Evolutionary conservation across 1,140 invertebrate genomes (phyloP).

Genomic region (Pseudachorutes palmiensis): DNA sequence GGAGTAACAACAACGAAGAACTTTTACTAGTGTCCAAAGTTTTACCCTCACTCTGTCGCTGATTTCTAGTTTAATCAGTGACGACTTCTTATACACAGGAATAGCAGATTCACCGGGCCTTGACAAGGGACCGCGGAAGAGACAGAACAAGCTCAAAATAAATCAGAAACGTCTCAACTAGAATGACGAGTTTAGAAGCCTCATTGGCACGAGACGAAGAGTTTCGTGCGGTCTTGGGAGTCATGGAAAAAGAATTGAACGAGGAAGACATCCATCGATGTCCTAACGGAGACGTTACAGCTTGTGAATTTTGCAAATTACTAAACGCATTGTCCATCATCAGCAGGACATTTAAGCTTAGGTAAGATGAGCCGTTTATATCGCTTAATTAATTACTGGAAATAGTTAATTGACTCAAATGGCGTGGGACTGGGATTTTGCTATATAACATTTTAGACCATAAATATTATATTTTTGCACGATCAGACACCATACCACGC

Average conservation of each 20-base stretch:
- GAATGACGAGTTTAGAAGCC: no score
- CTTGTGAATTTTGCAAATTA: constrained; percentile 37
- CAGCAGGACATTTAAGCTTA: constrained; percentile 29
- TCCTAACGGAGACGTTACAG: constrained; percentile 34
- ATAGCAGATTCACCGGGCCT: no score
- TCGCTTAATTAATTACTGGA: neutral
- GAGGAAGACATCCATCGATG: constrained; percentile 28
- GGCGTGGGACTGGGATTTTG: neutral
- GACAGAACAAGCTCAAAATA: no score
- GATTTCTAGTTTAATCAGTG: no score
- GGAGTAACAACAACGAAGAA: no score
- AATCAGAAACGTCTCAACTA: no score
- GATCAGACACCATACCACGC: neutral
- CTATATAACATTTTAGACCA: neutral
- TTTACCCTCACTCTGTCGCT: no score
- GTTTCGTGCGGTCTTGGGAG: no score
- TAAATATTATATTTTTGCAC: neutral
- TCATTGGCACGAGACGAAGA: no score
- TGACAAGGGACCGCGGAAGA: no score
- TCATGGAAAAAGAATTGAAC: neutral
- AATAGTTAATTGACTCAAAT: neutral
- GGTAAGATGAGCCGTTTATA: constrained; percentile 19
- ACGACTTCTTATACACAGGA: no score
- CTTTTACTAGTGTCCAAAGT: no score
- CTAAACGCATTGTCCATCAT: constrained; percentile 30